Conservation (phyloP, 2,797 vertebrate species). For the Tachyglossus aculeatus region DNA sequence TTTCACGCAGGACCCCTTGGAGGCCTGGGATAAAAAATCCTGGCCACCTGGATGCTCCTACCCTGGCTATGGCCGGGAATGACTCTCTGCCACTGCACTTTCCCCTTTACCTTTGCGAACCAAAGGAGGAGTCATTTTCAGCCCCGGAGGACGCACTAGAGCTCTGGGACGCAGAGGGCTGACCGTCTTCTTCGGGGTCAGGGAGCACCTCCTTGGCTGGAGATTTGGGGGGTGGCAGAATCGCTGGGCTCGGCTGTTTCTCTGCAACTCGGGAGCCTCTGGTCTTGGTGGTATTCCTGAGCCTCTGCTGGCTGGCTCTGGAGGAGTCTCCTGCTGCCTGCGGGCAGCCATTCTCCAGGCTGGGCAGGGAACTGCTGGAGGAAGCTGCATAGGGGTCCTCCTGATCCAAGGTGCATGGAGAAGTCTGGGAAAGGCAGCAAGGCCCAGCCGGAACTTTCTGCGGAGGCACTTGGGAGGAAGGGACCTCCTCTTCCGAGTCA, state of each 20-base stretch:
- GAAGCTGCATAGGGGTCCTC: neutral
- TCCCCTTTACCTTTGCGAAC: conserved; percentile 80
- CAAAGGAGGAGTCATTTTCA: conserved; percentile 77
- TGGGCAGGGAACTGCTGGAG: neutral
- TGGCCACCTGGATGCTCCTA: fast-evolving
- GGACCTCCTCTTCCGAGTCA: conserved; percentile 77
- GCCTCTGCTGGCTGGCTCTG: neutral
- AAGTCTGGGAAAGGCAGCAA: neutral
- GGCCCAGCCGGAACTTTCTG: neutral
- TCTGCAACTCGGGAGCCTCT: neutral
- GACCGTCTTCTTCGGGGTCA: conserved; percentile 28
- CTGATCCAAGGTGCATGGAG: neutral
- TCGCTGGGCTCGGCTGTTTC: neutral
- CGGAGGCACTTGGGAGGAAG: conserved; percentile 40
- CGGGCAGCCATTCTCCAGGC: neutral
- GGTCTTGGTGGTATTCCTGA: conserved; percentile 1
- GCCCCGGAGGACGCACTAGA: conserved; percentile 77
- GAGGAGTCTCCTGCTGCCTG: neutral
- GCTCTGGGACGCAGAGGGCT: conserved; percentile 80
- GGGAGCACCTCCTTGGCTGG: conserved; percentile 16
- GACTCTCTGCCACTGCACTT: neutral
- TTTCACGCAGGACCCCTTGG: too few relatives aligned
- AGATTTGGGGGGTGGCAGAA: neutral
- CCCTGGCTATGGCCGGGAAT: neutral
- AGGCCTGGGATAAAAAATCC: neutral